Evolutionary conservation across 92 coral and sea anemone species (phyloP).

Genomic region (Epizoanthus illoricatus): DNA sequence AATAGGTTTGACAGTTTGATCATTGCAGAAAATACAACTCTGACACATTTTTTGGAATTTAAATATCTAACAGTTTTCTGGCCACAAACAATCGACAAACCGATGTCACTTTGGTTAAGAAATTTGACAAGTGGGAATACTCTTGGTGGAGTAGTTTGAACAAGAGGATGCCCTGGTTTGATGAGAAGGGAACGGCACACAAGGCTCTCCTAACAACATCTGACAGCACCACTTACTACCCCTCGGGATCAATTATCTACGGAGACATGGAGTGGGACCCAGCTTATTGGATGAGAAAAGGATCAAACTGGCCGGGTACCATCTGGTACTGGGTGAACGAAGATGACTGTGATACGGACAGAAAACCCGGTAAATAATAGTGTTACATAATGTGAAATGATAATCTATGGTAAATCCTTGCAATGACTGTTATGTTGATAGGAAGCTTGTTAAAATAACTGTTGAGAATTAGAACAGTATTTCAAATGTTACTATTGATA

Average conservation of each 20-base stretch:
- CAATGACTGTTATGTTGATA: too few species aligned
- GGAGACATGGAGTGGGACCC: background rate
- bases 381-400: too few species aligned
- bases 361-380: background rate
- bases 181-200: background rate
- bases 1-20: too few species aligned
- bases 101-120: slow-evolving; percentile 1
- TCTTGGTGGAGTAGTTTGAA: background rate
- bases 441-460: too few species aligned
- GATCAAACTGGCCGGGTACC: background rate
- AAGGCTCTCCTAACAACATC: background rate
- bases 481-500: too few species aligned
- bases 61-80: background rate
- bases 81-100: too few species aligned
- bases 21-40: background rate
- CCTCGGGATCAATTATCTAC: background rate
- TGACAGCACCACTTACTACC: background rate
- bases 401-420: too few species aligned
- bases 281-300: background rate
- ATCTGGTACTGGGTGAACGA: background rate
- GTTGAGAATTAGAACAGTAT: too few species aligned
- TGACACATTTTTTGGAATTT: background rate
- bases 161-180: background rate
- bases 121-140: too few species aligned
- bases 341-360: background rate